These are phyloP conservation scores for Semicossyphus pulcher DNA, from an alignment of 2,113 vertebrate species.

Conservation along the genomic window DNA sequence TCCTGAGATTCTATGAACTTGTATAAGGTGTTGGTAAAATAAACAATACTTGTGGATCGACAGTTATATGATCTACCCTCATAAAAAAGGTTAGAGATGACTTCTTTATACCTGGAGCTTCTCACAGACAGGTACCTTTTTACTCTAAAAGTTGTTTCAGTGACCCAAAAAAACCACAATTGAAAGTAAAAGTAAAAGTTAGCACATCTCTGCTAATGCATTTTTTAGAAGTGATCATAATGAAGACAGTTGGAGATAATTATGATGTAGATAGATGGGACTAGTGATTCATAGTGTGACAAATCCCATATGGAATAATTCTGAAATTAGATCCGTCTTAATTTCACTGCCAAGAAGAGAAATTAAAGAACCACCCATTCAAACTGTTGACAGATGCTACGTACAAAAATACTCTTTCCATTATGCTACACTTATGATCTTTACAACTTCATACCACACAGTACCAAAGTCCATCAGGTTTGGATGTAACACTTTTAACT, in stretches of 20 bases:
- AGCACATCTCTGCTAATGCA: not conserved
- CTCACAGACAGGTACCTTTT: not conserved
- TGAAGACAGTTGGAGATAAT: not conserved
- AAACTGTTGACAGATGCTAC: conserved; percentile 11
- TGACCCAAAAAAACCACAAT: not conserved
- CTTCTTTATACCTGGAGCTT: not conserved
- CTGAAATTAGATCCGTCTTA: conserved; percentile 6
- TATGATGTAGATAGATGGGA: not conserved
- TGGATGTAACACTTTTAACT: no score
- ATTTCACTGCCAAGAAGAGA: conserved; percentile 18
- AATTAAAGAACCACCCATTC: not conserved
- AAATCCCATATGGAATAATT: conserved; percentile 12
- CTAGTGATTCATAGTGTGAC: not conserved
- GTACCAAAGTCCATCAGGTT: no score
- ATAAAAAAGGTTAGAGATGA: conserved; percentile 1
- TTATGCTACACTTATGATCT: not conserved
- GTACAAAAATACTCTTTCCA: not conserved
- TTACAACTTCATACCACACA: no score
- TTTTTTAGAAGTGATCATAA: not conserved
- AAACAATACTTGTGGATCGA: not conserved
- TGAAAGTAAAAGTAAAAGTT: not conserved
- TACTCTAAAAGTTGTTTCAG: not conserved
- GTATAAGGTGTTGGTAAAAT: conserved; percentile 19
- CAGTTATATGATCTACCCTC: conserved; percentile 5
- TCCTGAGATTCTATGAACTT: conserved; percentile 9